phyloP scores from a whole-genome alignment of 2,888 invertebrate genomes.

The Electrophaes corylata region DNA sequence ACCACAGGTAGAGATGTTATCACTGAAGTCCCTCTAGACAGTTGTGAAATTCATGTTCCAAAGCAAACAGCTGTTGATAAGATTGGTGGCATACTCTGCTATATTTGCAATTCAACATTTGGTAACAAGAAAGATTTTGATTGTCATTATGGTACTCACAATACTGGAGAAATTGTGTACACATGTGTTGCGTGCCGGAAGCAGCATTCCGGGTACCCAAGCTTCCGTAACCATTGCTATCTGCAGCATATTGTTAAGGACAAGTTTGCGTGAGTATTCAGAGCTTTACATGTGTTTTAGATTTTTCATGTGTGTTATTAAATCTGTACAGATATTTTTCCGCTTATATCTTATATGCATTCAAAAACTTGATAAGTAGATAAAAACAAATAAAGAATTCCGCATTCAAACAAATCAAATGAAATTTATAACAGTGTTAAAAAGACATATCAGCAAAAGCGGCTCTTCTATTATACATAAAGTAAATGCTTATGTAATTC shows the following conservation, averaged over 20 bases:
- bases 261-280: slow-evolving; percentile 76
- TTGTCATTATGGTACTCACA: slow-evolving; percentile 76
- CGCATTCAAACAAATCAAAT: too few species aligned
- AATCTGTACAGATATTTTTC: too few species aligned
- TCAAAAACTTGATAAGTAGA: too few species aligned
- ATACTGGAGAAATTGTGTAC: slow-evolving; percentile 68
- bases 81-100: slow-evolving; percentile 83
- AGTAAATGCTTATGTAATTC: too few species aligned
- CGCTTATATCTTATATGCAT: too few species aligned
- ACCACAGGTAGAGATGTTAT: slow-evolving; percentile 16
- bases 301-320: too few species aligned
- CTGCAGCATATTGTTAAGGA: slow-evolving; percentile 80
- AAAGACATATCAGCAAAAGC: too few species aligned
- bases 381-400: too few species aligned
- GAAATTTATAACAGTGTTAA: too few species aligned
- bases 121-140: slow-evolving; percentile 81
- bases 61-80: slow-evolving; percentile 71
- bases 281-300: neutral
- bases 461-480: too few species aligned
- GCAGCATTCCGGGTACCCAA: slow-evolving; percentile 80
- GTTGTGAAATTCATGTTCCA: slow-evolving; percentile 36
- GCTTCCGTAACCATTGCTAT: slow-evolving; percentile 86
- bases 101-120: slow-evolving; percentile 79
- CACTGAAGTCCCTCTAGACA: slow-evolving; percentile 25
- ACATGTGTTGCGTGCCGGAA: slow-evolving; percentile 84